phyloP scores from a whole-genome alignment of 2,113 vertebrate species.

The Ammodytes marinus region DNA sequence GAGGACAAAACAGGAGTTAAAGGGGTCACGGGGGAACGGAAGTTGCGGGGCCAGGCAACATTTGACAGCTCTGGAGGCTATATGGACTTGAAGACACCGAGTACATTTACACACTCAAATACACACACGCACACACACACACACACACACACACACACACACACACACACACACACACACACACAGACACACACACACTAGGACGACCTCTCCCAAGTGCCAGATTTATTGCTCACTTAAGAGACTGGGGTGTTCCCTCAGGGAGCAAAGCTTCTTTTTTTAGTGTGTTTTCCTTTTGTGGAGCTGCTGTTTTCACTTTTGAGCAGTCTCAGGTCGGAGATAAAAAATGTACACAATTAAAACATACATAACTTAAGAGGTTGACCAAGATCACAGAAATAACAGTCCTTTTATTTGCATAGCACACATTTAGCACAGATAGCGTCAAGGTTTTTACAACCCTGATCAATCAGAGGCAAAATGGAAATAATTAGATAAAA shows the following conservation, averaged over 20 bases:
- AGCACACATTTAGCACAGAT: not conserved
- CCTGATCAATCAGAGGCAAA: not conserved
- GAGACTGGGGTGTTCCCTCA: conserved; percentile 56
- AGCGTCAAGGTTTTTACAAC: not conserved
- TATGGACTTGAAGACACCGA: conserved; percentile 52
- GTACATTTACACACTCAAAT: conserved; percentile 64
- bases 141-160: conserved; percentile 16
- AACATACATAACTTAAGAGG: conserved; percentile 3
- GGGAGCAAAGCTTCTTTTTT: conserved; percentile 32
- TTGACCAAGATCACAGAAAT: not conserved
- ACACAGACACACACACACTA: conserved; percentile 33
- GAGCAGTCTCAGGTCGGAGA: conserved; percentile 9
- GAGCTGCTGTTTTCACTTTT: conserved; percentile 33
- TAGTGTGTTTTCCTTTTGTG: not conserved
- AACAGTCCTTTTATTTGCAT: conserved; percentile 11
- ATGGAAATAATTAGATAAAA: not conserved
- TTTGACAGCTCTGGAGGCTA: conserved; percentile 66
- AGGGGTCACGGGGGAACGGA: conserved; percentile 73
- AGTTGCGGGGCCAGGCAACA: conserved; percentile 58
- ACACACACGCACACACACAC: conserved; percentile 35
- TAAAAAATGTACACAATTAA: conserved; percentile 1
- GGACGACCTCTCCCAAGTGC: conserved; percentile 51
- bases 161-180: conserved; percentile 29
- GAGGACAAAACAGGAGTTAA: conserved; percentile 79
- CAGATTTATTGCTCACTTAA: conserved; percentile 77